These are phyloP conservation scores for Alligator mississippiensis DNA, from an alignment of 2,113 vertebrate genomes.

Conservation along the genomic window DNA sequence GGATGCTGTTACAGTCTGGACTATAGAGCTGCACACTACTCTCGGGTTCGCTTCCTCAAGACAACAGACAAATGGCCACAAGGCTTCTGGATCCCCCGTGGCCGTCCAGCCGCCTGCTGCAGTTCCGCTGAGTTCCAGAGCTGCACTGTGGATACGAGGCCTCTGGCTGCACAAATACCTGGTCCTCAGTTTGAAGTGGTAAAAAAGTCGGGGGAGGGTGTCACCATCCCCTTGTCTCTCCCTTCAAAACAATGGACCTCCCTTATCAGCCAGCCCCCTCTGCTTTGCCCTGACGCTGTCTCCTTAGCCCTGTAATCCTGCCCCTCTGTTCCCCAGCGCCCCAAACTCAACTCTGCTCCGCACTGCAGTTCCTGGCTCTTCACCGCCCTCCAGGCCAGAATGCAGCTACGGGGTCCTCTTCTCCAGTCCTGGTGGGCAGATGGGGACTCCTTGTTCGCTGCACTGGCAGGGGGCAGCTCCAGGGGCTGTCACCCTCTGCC, in stretches of 20 bases:
- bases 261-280: too few species aligned
- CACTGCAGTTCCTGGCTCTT: background rate
- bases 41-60: background rate
- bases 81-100: background rate
- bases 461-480: background rate
- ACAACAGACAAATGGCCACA: background rate
- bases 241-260: too few species aligned
- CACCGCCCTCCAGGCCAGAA: background rate
- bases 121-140: background rate
- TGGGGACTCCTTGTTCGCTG: background rate
- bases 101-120: background rate
- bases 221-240: too few species aligned
- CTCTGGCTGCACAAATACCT: background rate
- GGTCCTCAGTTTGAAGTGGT: too few species aligned
- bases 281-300: too few species aligned
- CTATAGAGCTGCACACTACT: background rate
- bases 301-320: too few species aligned
- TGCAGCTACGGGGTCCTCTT: background rate
- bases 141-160: background rate
- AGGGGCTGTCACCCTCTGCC: background rate
- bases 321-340: too few species aligned
- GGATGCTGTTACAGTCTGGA: fast-evolving
- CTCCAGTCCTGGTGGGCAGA: background rate
- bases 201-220: too few species aligned
- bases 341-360: fast-evolving